These are phyloP conservation scores for Anomalospiza imberbis DNA, from an alignment of 2,797 vertebrate genomes.

Conservation along the genomic window DNA sequence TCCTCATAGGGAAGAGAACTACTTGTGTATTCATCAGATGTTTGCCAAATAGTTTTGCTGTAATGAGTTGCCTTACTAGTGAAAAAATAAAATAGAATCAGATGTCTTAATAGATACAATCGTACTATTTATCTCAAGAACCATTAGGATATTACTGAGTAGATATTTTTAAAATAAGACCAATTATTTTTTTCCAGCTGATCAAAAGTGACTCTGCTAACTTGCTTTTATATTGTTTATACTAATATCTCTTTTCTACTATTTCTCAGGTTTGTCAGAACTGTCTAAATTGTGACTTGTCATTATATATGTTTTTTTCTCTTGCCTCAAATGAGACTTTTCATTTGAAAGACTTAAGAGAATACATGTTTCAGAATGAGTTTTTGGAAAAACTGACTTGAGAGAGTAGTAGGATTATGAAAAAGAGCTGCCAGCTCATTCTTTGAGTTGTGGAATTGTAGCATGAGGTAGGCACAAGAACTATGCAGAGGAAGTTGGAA, in stretches of 20 bases:
- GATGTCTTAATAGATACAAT: not conserved
- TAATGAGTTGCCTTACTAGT: not conserved
- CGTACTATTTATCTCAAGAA: not conserved
- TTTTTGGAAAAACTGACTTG: not conserved
- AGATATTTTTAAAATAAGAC: not conserved
- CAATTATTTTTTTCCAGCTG: not conserved
- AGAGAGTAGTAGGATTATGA: not conserved
- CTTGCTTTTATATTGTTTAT: not conserved
- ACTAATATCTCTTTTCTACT: not conserved
- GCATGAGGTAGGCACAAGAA: not conserved
- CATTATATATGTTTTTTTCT: not conserved
- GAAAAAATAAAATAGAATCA: not conserved
- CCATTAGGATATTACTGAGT: not conserved
- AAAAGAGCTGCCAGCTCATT: not conserved
- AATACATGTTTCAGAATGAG: not conserved
- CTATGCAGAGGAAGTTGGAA: not conserved
- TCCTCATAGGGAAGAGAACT: rapidly evolving
- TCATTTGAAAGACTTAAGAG: not conserved
- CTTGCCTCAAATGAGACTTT: not conserved
- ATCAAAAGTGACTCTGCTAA: not conserved
- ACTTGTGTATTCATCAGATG: not conserved
- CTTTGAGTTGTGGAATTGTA: not conserved
- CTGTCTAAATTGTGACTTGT: not conserved
- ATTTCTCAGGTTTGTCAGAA: not conserved
- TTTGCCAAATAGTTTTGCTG: not conserved